Evolutionary conservation across 2,888 invertebrate genomes (phyloP), one percentile per base, ranked within the genome.

Genomic region (Cheilosia vernalis): DNA sequence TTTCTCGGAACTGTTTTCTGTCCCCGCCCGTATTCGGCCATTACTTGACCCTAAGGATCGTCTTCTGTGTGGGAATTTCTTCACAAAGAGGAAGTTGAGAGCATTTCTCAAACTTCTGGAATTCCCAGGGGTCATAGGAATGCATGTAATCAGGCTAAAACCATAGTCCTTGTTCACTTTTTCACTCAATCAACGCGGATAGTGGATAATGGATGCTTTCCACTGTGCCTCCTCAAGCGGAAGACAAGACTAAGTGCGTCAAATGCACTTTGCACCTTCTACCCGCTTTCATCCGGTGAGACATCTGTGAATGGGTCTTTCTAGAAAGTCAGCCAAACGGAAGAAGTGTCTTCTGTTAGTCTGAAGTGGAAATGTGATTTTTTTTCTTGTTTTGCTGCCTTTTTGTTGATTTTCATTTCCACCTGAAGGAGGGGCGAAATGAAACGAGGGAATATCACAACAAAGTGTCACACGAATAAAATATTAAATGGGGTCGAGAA

Each of bases 341-440:
- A 69, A 70, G 55, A 70, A 78, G 56, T 70, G 63, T 69, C 69
- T 63, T 77, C 55, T 61, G 44, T 42, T 24, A 53, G 77, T 69
- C 77, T 67, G 67, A 77, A 63, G 55, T 13, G 55, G 55, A 49
- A 47, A 47, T 17, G 10, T 13, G 2, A 7, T n/a, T 42, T 1
- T n/a, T n/a, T 44, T 42, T n/a, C 1, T n/a, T 19, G 1, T 17
- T 5, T 19, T 3, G 37, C 49, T 63, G 24, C 15, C 10, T n/a
- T 70, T 63, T 69, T 64, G 37, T 30, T 44, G 49, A 55, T 72
- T 61, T 5, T 33, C 30, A 44, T 44, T 55, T 47, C 21, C 19
- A 33, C 49, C 44, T 56, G 19, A 44, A 44, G 42, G 27, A 7
- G 55, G 24, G 19, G 9, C 21, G 13, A 5, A 19, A 9, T 2